Evolutionary conservation across 2,113 vertebrate species (phyloP), one percentile per base, ranked within the genome.

Genomic region (Phrynosoma blainvillii): DNA sequence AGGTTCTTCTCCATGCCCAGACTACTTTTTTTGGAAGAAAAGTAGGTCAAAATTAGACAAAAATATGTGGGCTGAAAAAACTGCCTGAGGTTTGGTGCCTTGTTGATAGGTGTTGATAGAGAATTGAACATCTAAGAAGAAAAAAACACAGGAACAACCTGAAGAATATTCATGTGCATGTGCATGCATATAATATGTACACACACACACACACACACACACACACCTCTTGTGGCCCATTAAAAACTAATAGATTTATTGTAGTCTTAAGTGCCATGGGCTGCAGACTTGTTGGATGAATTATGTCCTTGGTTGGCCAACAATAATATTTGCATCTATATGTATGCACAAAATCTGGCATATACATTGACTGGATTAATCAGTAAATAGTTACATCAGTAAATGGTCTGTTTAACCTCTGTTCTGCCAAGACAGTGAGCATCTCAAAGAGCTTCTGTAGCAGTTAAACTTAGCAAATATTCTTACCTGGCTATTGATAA

Each of bases 341-440:
- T 74, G 11, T n/a, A 74, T 74, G 27, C 27, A 70, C 27, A 70
- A 70, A 30, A 71, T 3, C 30, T 52, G 47, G 47, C 30, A 52
- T n/a, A 71, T 36, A 74, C n/a, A 56, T 40, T 81, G 32, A 62
- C 56, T 79, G 47, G 10, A n/a, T 32, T 62, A 59, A 71, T 42
- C 73, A 85, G 27, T 36, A 36, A 36, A 36, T 36, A 36, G 20
- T 83, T 84, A 25, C 62, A 71, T 42, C 73, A 85, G 27, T 66
- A 85, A 85, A 86, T 27, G 62, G 65, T 40, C 84, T 52, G 11
- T 40, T 84, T 84, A 36, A 59, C 21, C 12, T 23, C 56, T 84
- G 23, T 59, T 75, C 32, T 75, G 12, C 7, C 70, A 74, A 84
- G n/a, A 4, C 36, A 62, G 21, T 65, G 8, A 81, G n/a, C 36